Evolutionary conservation across 2,113 vertebrate genomes (phyloP), one percentile per base, ranked within the genome.

Genomic region (Dasyurus viverrinus): DNA sequence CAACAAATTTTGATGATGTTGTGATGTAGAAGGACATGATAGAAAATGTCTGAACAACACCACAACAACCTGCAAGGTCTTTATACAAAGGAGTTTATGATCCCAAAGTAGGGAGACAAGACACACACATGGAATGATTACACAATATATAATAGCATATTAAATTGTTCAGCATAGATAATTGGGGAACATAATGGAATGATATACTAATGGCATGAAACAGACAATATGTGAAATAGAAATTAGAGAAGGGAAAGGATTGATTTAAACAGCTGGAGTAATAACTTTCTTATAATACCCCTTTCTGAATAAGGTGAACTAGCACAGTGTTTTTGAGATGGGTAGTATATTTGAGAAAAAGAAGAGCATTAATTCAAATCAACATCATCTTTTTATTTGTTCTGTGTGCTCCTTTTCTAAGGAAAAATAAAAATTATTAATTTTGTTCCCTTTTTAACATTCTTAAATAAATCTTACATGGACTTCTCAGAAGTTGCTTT

Each of bases 241-340:
- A n/a, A 94, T 26, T 90, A 25, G 76, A 91, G 7, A 1, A 91
- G 12, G 25, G 84, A 90, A 12, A 93, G 54, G n/a, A 55, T 50
- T 7, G 55, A n/a, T 46, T 48, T 52, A 52, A 53, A 93, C n/a
- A 94, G 68, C 2, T 68, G 0, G 0, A 16, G 23, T 8, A 92
- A 42, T 50, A 24, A 90, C 14, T 60, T 60, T 60, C 55, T 60
- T 30, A 30, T 11, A 60, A 60, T 19, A 93, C 94, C 89, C 36
- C 92, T 93, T 84, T 48, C 91, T 54, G 19, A 10, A 89, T 54
- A 55, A 96, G 54, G 24, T 48, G 54, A 48, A 95, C 4, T 84
- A 92, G 22, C 9, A 93, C 25, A 48, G 19, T 2, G 14, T 48
- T 30, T 89, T 89, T 30, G 96, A 93, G 53, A 46, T 57, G 42